Percentiles rank a stretch among this genome's conserved stretches.
Evolutionary conservation across 2,797 vertebrate species (phyloP).

Genomic region (Xiphophorus birchmanni): DNA sequence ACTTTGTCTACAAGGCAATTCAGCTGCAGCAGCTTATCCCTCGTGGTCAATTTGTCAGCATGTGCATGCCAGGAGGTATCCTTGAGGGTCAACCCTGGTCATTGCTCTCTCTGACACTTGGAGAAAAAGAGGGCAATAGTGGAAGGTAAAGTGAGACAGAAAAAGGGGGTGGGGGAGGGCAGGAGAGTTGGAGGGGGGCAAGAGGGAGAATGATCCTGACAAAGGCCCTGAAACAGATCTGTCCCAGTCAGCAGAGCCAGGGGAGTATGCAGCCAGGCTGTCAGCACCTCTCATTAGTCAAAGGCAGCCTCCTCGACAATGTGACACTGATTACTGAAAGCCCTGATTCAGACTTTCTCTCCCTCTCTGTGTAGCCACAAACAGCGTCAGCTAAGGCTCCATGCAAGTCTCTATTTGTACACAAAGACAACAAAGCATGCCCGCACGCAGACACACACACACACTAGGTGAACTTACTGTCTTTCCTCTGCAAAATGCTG

Average conservation of each 20-base stretch:
- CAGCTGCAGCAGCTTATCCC: slow-evolving; percentile 74
- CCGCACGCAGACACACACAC: not conserved
- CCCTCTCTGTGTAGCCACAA: slow-evolving; percentile 61
- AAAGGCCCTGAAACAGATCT: slow-evolving; percentile 78
- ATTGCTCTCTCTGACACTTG: slow-evolving; percentile 77
- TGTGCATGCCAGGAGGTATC: slow-evolving; percentile 77
- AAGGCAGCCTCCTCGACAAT: slow-evolving; percentile 81
- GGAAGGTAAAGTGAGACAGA: slow-evolving; percentile 33
- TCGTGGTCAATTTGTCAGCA: slow-evolving; percentile 80
- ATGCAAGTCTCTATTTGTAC: slow-evolving; percentile 29
- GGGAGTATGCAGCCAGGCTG: slow-evolving; percentile 79
- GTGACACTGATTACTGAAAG: slow-evolving; percentile 84
- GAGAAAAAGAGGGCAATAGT: slow-evolving; percentile 39
- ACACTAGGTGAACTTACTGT: slow-evolving; percentile 26
- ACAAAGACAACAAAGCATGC: slow-evolving; percentile 12
- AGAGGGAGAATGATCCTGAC: slow-evolving; percentile 74
- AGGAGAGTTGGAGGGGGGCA: slow-evolving; percentile 20
- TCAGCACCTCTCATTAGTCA: slow-evolving; percentile 86
- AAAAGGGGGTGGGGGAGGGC: slow-evolving; percentile 43
- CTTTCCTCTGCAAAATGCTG: slow-evolving; percentile 56
- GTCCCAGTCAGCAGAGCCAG: slow-evolving; percentile 82
- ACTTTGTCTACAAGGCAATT: slow-evolving; percentile 78
- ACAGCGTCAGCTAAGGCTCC: slow-evolving; percentile 67
- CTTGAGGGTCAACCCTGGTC: slow-evolving; percentile 83
- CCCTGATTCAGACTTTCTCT: slow-evolving; percentile 81